Evolutionary conservation across 2,888 invertebrate genomes (phyloP), one percentile per base, ranked within the genome.

Genomic region (Ethmia dodecea): DNA sequence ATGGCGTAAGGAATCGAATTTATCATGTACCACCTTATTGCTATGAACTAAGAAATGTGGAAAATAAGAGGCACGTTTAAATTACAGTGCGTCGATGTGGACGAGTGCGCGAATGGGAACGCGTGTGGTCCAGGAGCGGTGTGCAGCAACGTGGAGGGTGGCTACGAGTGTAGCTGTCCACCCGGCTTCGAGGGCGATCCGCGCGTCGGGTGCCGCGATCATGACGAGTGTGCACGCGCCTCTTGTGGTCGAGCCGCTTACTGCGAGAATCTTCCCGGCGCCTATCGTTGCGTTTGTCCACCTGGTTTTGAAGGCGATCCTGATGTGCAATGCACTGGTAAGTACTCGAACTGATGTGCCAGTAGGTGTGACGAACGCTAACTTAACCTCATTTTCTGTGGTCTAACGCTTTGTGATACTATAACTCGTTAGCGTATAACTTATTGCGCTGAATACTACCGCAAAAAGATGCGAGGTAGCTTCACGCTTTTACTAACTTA

Each of bases 301-400:
- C 90, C 92, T 55, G 96, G 96, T 55, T 94, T 91, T 74, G 88
- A 90, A 49, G 95, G 95, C 52, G 92, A 96, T 73, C 93, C 95
- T 12, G 88, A 90, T 68, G 78, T 88, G 33, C 89, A 89, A 51
- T 95, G 95, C 74, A 88, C 89, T 78, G 94, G 94, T 94, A 90
- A 86, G 81, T 56, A 31, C 16, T 25, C 30, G 27, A 34, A 32
- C 40, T 40, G 37, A 45, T 40, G 48, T 51, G 54, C 45, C 59
- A 57, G 49, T 55, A 60, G 60, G 66, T 62, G 57, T 63, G 55
- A 59, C 51, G 50, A 55, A 60, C 38, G 47, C 64, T 69, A 69
- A 72, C 62, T 47, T 37, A 45, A 55, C 14, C 25, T 60, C 57
- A 55, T 59, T 63, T 52, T 60, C 50, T 73, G 65, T 74, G 70